Conservation (phyloP, 2,113 vertebrate species). For the Oxyruncus cristatus region DNA sequence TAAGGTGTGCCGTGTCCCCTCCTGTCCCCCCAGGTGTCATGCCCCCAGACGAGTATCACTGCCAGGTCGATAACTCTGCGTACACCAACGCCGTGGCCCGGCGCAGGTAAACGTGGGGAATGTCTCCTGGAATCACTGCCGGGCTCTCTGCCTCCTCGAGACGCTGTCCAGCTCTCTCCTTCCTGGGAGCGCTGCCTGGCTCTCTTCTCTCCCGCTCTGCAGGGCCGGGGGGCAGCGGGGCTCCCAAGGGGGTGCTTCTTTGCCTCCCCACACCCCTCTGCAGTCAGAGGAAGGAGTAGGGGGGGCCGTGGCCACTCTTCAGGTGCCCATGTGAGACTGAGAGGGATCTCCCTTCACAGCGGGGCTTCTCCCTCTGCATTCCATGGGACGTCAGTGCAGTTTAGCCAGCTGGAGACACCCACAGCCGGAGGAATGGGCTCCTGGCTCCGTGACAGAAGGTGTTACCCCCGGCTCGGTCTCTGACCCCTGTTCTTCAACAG, state of each 20-base stretch:
- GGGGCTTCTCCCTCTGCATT: neutral
- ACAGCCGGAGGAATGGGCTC: rapidly evolving
- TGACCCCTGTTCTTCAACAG: neutral
- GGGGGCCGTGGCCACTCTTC: rapidly evolving
- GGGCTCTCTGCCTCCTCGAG: neutral
- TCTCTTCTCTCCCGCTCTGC: neutral
- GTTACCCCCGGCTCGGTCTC: rapidly evolving
- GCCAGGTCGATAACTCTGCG: conserved; percentile 84
- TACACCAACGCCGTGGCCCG: conserved; percentile 90
- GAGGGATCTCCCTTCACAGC: neutral
- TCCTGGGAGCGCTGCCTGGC: neutral
- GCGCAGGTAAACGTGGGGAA: conserved; percentile 73
- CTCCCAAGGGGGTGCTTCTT: rapidly evolving
- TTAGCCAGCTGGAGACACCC: neutral
- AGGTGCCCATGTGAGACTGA: rapidly evolving
- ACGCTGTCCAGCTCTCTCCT: neutral
- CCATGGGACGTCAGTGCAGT: rapidly evolving
- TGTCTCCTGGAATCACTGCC: neutral
- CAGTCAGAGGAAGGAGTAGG: neutral
- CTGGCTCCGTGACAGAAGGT: rapidly evolving
- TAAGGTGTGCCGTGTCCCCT: neutral
- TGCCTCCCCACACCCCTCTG: rapidly evolving
- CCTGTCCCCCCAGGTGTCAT: conserved; percentile 83
- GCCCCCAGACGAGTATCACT: conserved; percentile 92
- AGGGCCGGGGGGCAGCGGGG: neutral